Evolutionary conservation across 2,888 invertebrate genomes (phyloP).

Genomic region (Oligia latruncula): DNA sequence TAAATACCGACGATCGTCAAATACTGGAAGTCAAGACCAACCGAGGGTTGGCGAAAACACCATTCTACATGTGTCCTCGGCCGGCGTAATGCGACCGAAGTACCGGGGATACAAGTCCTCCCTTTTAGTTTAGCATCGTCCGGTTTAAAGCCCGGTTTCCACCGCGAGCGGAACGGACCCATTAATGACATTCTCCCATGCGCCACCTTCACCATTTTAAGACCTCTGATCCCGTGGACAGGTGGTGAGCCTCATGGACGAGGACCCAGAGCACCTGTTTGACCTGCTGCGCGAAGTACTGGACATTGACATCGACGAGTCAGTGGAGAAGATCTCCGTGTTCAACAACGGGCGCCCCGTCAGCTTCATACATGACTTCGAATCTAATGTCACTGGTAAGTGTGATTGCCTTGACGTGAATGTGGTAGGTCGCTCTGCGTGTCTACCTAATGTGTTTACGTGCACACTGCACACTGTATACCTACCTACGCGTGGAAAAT

Average conservation of each 20-base stretch:
- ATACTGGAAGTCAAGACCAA: too few relatives aligned
- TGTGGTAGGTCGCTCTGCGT: neutral
- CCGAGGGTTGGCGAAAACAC: too few relatives aligned
- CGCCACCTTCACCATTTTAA: neutral
- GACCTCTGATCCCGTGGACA: constrained; percentile 39
- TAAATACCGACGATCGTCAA: neutral
- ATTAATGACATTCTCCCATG: too few relatives aligned
- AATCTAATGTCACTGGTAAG: constrained; percentile 91
- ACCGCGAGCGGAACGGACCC: too few relatives aligned
- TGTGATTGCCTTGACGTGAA: neutral
- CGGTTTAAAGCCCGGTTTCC: too few relatives aligned
- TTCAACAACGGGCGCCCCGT: constrained; percentile 95
- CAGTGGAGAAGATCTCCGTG: constrained; percentile 96
- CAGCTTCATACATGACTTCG: constrained; percentile 98
- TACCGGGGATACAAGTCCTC: neutral
- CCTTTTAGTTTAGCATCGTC: too few relatives aligned
- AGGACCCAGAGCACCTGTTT: constrained; percentile 69
- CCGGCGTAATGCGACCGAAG: neutral
- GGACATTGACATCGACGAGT: constrained; percentile 92
- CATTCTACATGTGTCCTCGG: neutral
- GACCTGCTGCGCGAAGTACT: constrained; percentile 94
- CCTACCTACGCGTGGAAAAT: too few relatives aligned
- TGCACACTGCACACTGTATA: too few relatives aligned
- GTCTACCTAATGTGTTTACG: too few relatives aligned
- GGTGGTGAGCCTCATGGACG: constrained; percentile 74